Evolutionary conservation across 1,140 invertebrate genomes (phyloP), one percentile per base, ranked within the genome.

Genomic region (Schlechtendalia chinensis): DNA sequence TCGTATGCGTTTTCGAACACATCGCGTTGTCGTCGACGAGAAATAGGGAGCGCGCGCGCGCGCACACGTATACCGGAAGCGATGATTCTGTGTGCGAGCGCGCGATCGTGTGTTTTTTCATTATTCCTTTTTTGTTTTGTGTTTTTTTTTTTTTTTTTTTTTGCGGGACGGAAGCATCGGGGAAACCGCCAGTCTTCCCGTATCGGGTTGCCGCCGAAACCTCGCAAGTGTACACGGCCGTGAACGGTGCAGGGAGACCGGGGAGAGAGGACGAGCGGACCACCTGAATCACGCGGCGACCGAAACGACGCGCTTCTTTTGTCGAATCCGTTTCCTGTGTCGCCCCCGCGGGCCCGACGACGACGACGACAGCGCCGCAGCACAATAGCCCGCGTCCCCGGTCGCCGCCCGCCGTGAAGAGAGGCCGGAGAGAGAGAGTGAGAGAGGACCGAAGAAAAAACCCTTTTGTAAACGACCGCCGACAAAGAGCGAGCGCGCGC

Each of bases 271-370:
- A 27, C 50, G 50, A 17, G 50, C 72, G 72, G 72, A 77, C 72
- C 72, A 77, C 72, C 72, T 77, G 72, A 77, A 77, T 77, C 72
- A 59, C 14, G n/a, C n/a, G 72, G 72, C 72, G 59, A 77, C 72
- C 72, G 72, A 77, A 77, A 77, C 72, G 54, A 77, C 72, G 72
- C 54, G 19, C 54, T 77, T 54, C 72, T 77, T 77, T 77, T 77
- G 72, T 77, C 72, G 59, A 58, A 77, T 77, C 27, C 72, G 32
- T 77, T 77, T 77, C 72, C 72, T 77, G 72, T 77, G 50, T 32
- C 72, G 72, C 32, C 54, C 72, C 72, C 72, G 72, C 72, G 53
- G 54, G 53, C 54, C 19, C n/a, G 54, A 58, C 54, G 22, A 77
- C 53, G 24, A 22, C 22, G 22, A 4, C 32, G 4, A 10, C 39